phyloP scores from a whole-genome alignment of 2,888 invertebrate species.

The Agrilus mali region DNA sequence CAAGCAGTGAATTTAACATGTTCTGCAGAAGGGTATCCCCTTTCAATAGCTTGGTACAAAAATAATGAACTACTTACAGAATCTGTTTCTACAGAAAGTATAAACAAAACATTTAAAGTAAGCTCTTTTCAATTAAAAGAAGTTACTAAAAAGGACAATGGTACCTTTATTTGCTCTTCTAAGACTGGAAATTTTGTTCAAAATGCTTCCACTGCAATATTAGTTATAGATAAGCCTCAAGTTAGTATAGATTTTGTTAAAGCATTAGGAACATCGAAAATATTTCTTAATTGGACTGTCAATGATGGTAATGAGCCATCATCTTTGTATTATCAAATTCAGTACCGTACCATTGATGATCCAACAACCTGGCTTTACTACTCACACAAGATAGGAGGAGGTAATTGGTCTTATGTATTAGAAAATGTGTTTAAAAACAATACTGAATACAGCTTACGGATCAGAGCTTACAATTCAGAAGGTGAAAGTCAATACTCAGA shows the following conservation, averaged over 20 bases:
- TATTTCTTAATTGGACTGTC: constrained; percentile 75
- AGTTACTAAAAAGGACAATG: constrained; percentile 58
- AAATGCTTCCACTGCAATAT: constrained; percentile 25
- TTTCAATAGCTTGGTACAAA: constrained; percentile 45
- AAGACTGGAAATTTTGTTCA: constrained; percentile 22
- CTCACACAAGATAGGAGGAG: constrained; percentile 45
- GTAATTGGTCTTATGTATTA: constrained; percentile 56
- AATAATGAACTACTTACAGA: constrained; percentile 36
- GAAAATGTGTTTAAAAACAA: constrained; percentile 46
- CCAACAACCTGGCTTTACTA: constrained; percentile 42
- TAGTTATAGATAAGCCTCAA: constrained; percentile 57
- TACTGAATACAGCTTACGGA: constrained; percentile 53
- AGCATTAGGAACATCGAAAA: constrained; percentile 59
- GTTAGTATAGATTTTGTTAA: constrained; percentile 59
- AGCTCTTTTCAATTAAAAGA: constrained; percentile 44
- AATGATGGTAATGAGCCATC: constrained; percentile 62
- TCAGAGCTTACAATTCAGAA: constrained; percentile 53
- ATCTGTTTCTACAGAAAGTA: constrained; percentile 22
- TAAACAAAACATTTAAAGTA: constrained; percentile 46
- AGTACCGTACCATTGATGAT: constrained; percentile 40
- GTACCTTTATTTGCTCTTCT: constrained; percentile 48
- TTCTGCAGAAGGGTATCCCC: constrained; percentile 46
- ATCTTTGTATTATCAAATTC: constrained; percentile 41
- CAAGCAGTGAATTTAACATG: constrained; percentile 41
- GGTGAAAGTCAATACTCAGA: constrained; percentile 43